phyloP scores from a whole-genome alignment of 1,140 invertebrate species.

The Bombyx mori region ASM3026992v2 NC_085115.1:13671501-13672000 shows the following conservation, averaged over 20 bases:
- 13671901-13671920: no score
- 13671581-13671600: slow-evolving; percentile 47
- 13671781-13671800: background rate
- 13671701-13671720: background rate
- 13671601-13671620: slow-evolving; percentile 45
- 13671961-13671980: no score
- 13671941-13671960: no score
- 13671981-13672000: no score
- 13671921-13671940: no score
- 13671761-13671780: background rate
- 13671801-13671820: background rate
- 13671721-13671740: background rate
- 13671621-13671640: background rate
- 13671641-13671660: background rate
- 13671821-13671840: background rate
- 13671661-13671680: background rate
- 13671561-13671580: slow-evolving; percentile 33
- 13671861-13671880: no score
- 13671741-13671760: background rate
- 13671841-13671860: no score
- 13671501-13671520: slow-evolving; percentile 50
- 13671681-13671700: background rate
- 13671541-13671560: slow-evolving; percentile 26
- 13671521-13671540: slow-evolving; percentile 31
- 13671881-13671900: no score